phyloP scores from a whole-genome alignment of 2,113 vertebrate genomes.

The Hypocryptadius cinnamomeus region DNA sequence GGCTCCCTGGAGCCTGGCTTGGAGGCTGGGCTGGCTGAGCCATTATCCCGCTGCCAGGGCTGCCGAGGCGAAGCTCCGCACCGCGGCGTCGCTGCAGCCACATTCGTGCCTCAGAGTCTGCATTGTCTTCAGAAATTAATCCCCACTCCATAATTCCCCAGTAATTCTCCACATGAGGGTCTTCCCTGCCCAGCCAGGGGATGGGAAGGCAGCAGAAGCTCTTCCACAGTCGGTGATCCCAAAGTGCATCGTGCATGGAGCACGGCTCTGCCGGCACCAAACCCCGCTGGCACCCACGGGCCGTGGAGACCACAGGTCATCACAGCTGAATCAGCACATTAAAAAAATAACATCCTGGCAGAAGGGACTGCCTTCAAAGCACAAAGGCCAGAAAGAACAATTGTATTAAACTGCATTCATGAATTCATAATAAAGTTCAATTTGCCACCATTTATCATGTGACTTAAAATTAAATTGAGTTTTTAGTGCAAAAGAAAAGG shows the following conservation, averaged over 20 bases:
- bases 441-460: constrained; percentile 67
- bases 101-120: background rate
- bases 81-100: background rate
- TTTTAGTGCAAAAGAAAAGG: constrained; percentile 52
- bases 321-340: constrained; percentile 43
- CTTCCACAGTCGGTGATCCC: rapidly evolving
- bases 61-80: background rate
- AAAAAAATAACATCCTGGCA: constrained; percentile 39
- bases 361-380: constrained; percentile 58
- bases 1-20: background rate
- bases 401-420: constrained; percentile 60
- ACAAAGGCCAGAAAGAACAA: constrained; percentile 66
- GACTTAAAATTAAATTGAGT: constrained; percentile 56
- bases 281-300: background rate
- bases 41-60: background rate
- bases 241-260: rapidly evolving
- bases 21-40: background rate
- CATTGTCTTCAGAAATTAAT: constrained; percentile 27
- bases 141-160: background rate
- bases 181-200: background rate
- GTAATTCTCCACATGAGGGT: background rate
- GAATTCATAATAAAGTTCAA: constrained; percentile 68
- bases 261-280: rapidly evolving
- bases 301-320: constrained; percentile 7
- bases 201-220: background rate